Evolutionary conservation across 2,113 vertebrate species (phyloP), one percentile per base, ranked within the genome.

Genomic region (Apodemus sylvaticus): DNA sequence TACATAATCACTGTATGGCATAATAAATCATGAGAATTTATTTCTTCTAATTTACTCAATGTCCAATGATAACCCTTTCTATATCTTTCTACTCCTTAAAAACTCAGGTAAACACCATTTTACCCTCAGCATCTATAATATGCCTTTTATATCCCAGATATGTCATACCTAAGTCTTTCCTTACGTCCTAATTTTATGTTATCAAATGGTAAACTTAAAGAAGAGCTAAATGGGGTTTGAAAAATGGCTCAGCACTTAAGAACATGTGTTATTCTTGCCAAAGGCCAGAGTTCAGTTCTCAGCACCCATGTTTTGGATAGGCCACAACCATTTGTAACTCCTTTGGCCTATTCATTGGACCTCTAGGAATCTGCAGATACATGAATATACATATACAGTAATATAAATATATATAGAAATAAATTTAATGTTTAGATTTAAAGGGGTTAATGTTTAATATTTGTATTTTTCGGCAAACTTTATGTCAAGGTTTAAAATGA

Each of bases 181-280:
- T 53, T 77, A 82, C 34, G 60, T 76, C 87, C 53, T 70, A 73
- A 81, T 82, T 93, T 93, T 88, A 14, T 53, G 77, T 39, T 85
- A 45, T 94, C 70, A 36, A 94, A 77, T 62, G 87, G 51, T 88
- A 93, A 58, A 10, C 39, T 94, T 85, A 82, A 31, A 62, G 24
- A 45, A 42, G 42, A 42, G 6, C 55, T 42, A 55, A n/a, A 4
- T 20, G 12, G 8, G 31, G 17, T 19, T 34, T 81, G 51, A 4
- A 9, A 42, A 24, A 42, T 7, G 24, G 55, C 13, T 19, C 16
- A 31, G 58, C 1, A 34, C 8, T 34, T 66, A 66, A 62, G 58
- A 31, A 4, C 9, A 19, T 45, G 14, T 20, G 9, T 60, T 45
- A 7, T 62, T 48, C 82, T 85, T 42, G 24, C 58, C 39, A 13